Evolutionary conservation across 2,888 invertebrate species (phyloP).

Genomic region (Lasioglossum oenotherae): DNA sequence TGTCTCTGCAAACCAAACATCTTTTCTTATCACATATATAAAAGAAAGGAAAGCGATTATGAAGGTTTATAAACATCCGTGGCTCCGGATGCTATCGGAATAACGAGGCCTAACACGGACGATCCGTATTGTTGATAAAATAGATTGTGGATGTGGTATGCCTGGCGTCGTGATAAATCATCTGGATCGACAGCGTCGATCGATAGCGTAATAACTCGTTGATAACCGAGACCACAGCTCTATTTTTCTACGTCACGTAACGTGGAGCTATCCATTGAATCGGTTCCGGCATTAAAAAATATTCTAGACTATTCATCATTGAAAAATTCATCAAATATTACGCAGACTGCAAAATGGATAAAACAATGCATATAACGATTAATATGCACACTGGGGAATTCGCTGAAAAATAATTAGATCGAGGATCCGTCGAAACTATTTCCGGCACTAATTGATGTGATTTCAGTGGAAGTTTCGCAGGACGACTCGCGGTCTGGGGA

Average conservation of each 20-base stretch:
- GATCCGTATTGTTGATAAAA: conserved; percentile 17
- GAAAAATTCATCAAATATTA: background rate
- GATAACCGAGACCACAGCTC: background rate
- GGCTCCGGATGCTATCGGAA: background rate
- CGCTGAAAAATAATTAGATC: background rate
- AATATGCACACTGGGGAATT: background rate
- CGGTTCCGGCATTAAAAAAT: background rate
- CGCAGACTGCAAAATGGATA: background rate
- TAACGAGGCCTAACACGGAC: background rate
- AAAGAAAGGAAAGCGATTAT: background rate
- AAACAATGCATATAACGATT: background rate
- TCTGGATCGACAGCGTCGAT: background rate
- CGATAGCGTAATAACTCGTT: conserved; percentile 33
- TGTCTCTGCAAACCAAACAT: background rate
- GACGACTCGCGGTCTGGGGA: background rate
- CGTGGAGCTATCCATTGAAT: background rate
- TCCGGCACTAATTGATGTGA: background rate
- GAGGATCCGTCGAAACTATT: background rate
- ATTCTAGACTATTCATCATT: background rate
- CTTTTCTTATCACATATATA: background rate
- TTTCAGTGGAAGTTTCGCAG: background rate
- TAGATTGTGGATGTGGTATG: conserved; percentile 19
- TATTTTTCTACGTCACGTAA: background rate
- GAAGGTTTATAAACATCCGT: background rate
- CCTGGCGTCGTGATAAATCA: conserved; percentile 11